These are phyloP conservation scores for Drosophila rhopaloa DNA, from an alignment of 1,140 invertebrate genomes.

Conservation along the genomic window DNA sequence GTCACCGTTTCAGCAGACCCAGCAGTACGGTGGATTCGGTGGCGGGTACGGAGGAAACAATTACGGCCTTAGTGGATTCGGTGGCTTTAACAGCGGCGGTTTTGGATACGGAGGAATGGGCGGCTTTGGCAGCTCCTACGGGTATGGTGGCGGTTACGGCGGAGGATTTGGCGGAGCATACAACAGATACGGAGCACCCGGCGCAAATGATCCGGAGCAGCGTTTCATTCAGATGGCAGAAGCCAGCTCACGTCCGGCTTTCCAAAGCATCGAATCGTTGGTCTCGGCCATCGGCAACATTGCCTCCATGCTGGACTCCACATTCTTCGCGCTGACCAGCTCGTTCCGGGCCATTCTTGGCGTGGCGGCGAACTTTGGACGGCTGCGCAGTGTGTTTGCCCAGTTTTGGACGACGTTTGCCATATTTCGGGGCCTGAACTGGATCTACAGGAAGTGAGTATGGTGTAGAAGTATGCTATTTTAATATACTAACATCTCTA, in stretches of 20 bases:
- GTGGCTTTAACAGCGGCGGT: slow-evolving; percentile 43
- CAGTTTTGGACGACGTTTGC: slow-evolving; percentile 94
- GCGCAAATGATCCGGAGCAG: slow-evolving; percentile 72
- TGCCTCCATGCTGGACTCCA: slow-evolving; percentile 98
- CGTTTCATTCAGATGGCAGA: slow-evolving; percentile 94
- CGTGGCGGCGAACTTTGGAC: slow-evolving; percentile 96
- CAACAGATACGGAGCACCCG: slow-evolving; percentile 86
- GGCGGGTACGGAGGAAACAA: slow-evolving; percentile 37
- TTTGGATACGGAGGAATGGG: slow-evolving; percentile 56
- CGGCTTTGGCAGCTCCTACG: slow-evolving; percentile 40
- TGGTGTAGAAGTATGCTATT: background rate
- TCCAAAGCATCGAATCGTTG: slow-evolving; percentile 97
- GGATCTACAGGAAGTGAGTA: slow-evolving; percentile 89
- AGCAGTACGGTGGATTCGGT: slow-evolving; percentile 43
- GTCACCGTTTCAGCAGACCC: slow-evolving; percentile 57
- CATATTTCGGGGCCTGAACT: slow-evolving; percentile 91
- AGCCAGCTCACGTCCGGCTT: slow-evolving; percentile 95
- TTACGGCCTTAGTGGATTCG: slow-evolving; percentile 44
- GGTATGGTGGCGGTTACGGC: slow-evolving; percentile 72
- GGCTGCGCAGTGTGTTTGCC: slow-evolving; percentile 92
- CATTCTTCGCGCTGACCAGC: slow-evolving; percentile 96
- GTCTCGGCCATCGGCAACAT: slow-evolving; percentile 96
- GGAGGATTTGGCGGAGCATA: slow-evolving; percentile 76
- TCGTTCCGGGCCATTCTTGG: slow-evolving; percentile 97
- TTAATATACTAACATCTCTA: background rate